Conservation (phyloP, 2,113 vertebrate genomes). For the Seriola rivoliana region DNA sequence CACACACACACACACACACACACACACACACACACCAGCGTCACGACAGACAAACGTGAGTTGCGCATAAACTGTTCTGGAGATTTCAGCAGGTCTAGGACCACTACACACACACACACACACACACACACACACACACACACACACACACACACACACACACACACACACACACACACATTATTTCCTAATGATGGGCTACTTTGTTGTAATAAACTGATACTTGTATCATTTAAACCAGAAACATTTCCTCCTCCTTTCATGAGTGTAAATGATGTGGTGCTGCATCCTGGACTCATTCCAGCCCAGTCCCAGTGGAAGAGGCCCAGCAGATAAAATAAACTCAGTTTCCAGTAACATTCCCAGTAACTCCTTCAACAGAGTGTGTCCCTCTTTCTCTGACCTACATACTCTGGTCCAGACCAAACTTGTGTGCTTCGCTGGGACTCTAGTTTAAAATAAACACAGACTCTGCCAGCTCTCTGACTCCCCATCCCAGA, state of each 20-base stretch:
- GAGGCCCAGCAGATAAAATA: constrained; percentile 42
- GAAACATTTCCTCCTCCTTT: background rate
- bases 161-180: too few relatives aligned
- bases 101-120: too few relatives aligned
- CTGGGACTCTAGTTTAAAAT: constrained; percentile 57
- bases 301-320: constrained; percentile 40
- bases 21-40: background rate
- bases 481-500: constrained; percentile 3
- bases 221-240: background rate
- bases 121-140: too few relatives aligned
- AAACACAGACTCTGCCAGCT: constrained; percentile 46
- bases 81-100: constrained; percentile 11
- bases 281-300: constrained; percentile 9
- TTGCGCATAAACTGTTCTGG: background rate
- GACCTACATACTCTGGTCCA: constrained; percentile 71
- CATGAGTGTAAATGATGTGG: background rate
- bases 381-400: constrained; percentile 29
- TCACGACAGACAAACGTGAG: background rate
- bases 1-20: background rate
- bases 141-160: too few relatives aligned
- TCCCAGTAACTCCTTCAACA: constrained; percentile 40
- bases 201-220: background rate
- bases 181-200: too few relatives aligned
- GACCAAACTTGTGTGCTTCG: constrained; percentile 35
- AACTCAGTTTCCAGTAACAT: constrained; percentile 43